Percentiles rank a stretch among this genome's conserved stretches.
Conservation (phyloP, 1,140 invertebrate species). For the Diorhabda sublineata region DNA sequence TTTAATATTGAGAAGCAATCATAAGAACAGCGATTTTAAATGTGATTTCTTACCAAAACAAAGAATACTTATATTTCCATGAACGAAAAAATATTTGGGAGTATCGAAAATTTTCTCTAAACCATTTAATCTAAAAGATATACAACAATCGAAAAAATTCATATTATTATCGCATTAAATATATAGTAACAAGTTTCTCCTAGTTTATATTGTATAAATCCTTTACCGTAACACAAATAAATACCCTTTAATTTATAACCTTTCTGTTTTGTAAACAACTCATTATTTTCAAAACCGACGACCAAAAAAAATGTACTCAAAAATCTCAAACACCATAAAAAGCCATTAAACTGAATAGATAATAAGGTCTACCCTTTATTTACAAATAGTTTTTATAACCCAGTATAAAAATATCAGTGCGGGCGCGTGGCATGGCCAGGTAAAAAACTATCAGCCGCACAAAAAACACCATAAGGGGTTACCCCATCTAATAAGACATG, state of each 20-base stretch:
- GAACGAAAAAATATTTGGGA: no score
- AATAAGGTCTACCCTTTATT: conserved; percentile 29
- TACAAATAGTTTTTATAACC: conserved; percentile 25
- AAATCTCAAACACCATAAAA: neutral
- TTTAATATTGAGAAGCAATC: no score
- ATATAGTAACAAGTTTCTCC: no score
- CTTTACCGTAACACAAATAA: neutral
- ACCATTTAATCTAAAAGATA: no score
- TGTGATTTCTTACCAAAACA: no score
- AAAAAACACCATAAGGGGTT: conserved; percentile 34
- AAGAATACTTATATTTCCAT: no score
- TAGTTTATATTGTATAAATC: no score
- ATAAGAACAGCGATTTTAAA: no score
- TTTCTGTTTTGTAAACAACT: neutral
- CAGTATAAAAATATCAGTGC: conserved; percentile 26
- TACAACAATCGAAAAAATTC: no score
- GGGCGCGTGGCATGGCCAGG: conserved; percentile 33
- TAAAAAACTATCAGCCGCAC: conserved; percentile 34
- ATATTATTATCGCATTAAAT: no score
- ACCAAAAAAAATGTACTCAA: neutral
- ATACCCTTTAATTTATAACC: neutral
- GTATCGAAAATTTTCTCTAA: no score
- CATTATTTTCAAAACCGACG: neutral
- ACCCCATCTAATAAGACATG: conserved; percentile 29
- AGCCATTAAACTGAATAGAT: neutral